Evolutionary conservation across 1,140 invertebrate genomes (phyloP).

Genomic region (Lordiphosa stackelbergi): DNA sequence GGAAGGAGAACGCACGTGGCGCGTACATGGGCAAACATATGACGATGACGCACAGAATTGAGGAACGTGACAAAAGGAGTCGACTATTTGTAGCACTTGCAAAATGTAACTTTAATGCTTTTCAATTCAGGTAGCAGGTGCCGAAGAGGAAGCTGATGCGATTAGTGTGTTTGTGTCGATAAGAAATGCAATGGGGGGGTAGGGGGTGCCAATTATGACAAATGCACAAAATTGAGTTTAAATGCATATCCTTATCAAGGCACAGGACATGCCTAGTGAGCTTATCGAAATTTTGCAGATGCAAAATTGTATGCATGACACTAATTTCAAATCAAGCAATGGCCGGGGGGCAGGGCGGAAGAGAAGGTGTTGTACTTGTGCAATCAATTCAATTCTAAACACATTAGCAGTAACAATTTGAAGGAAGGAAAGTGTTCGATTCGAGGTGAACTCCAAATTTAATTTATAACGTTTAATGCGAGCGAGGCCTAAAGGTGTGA

Average conservation of each 20-base stretch:
- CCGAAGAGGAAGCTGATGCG: conserved; percentile 19
- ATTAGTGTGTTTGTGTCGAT: conserved; percentile 19
- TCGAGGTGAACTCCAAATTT: too few species aligned
- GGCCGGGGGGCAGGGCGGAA: conserved; percentile 1
- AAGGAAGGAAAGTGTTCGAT: too few species aligned
- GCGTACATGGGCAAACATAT: conserved; percentile 40
- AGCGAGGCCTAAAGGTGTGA: too few species aligned
- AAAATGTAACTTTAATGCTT: conserved; percentile 51
- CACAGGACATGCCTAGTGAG: conserved; percentile 11
- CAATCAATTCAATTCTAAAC: too few species aligned
- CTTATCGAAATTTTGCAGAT: conserved; percentile 28
- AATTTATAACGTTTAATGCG: too few species aligned
- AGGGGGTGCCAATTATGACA: conserved; percentile 58
- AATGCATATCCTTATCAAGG: conserved; percentile 50
- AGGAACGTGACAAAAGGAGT: conserved; percentile 35
- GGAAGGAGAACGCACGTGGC: conserved; percentile 30
- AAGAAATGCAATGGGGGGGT: neutral
- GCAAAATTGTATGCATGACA: conserved; percentile 6
- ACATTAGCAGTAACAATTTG: too few species aligned
- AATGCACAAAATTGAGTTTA: conserved; percentile 64
- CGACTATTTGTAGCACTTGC: neutral
- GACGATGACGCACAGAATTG: conserved; percentile 59
- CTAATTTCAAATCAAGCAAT: neutral
- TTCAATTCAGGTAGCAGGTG: conserved; percentile 16
- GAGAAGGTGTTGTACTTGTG: too few species aligned